Evolutionary conservation across 2,888 invertebrate species (phyloP).

Genomic region (Mesorhabditis sp.): DNA sequence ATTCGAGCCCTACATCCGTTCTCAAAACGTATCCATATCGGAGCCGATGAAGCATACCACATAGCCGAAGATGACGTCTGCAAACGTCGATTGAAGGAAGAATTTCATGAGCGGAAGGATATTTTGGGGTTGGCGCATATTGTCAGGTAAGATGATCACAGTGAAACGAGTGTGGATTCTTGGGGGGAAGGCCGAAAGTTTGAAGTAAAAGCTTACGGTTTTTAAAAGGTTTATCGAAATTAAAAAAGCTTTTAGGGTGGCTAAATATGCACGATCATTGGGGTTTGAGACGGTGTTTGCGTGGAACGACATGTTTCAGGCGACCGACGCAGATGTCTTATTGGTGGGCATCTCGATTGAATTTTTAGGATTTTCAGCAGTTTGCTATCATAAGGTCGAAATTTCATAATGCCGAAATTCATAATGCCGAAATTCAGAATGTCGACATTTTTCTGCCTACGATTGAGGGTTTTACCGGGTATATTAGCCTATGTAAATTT

Average conservation of each 20-base stretch:
- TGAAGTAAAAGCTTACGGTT: neutral
- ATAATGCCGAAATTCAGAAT: no score
- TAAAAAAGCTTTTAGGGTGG: constrained; percentile 20
- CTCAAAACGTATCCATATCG: constrained; percentile 67
- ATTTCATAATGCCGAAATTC: no score
- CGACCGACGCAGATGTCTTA: constrained; percentile 13
- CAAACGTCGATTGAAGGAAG: neutral
- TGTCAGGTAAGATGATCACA: constrained; percentile 18
- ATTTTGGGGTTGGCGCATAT: constrained; percentile 25
- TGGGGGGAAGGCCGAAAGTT: no score
- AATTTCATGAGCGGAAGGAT: neutral
- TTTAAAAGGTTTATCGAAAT: neutral
- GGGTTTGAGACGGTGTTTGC: constrained; percentile 41
- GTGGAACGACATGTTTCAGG: constrained; percentile 57
- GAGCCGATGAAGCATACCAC: constrained; percentile 78
- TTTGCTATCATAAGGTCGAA: no score
- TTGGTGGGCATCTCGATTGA: neutral
- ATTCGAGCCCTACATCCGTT: constrained; percentile 55
- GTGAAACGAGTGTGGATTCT: neutral
- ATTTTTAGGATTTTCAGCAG: no score
- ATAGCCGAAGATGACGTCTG: constrained; percentile 58
- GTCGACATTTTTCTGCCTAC: no score
- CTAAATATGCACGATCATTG: constrained; percentile 21
- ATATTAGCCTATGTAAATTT: no score
- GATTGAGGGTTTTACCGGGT: no score